phyloP scores from a whole-genome alignment of 2,888 invertebrate genomes.

The Unio delphinus region DNA sequence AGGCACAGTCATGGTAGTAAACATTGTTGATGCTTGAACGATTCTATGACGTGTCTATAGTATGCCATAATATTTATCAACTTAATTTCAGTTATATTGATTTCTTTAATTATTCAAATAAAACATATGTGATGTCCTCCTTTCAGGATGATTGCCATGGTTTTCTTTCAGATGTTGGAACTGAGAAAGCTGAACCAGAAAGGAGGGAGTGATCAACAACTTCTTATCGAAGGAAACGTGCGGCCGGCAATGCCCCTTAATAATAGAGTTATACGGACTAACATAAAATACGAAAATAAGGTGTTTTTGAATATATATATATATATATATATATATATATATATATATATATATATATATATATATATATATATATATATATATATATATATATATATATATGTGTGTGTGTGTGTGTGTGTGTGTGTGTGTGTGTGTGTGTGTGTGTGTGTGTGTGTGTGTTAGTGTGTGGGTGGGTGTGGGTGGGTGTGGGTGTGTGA shows the following conservation, averaged over 20 bases:
- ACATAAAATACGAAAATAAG: constrained; percentile 49
- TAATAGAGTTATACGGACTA: constrained; percentile 55
- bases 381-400: background rate
- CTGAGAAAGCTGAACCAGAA: constrained; percentile 23
- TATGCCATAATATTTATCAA: too few species aligned
- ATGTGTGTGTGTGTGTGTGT: too few species aligned
- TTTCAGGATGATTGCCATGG: background rate
- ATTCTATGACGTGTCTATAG: too few species aligned
- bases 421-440: too few species aligned
- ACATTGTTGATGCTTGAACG: too few species aligned
- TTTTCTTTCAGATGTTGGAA: constrained; percentile 18
- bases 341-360: background rate
- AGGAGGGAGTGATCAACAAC: constrained; percentile 16
- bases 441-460: too few species aligned
- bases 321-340: background rate
- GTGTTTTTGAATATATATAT: constrained; percentile 21
- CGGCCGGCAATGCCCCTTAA: constrained; percentile 53
- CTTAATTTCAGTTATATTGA: too few species aligned
- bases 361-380: background rate
- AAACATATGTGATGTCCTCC: background rate
- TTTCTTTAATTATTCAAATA: too few species aligned
- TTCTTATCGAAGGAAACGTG: constrained; percentile 37
- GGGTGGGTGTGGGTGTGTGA: too few species aligned
- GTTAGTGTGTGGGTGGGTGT: too few species aligned
- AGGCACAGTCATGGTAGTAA: too few species aligned